Evolutionary conservation across 2,888 invertebrate genomes (phyloP).

Genomic region (Amphipyra tragopoginis): DNA sequence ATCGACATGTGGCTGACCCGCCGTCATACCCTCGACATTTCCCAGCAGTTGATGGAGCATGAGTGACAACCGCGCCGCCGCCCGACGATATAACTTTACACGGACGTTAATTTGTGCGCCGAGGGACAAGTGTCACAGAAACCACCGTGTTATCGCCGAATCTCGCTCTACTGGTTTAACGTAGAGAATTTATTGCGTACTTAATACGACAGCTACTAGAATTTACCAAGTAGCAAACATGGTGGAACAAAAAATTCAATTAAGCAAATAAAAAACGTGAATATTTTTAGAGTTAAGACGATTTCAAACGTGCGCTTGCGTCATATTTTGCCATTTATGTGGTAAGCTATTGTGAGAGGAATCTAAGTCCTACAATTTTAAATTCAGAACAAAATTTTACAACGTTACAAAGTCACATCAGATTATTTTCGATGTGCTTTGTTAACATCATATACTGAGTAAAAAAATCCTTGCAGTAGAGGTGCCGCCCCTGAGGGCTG

Average conservation of each 20-base stretch:
- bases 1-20: conserved; percentile 87
- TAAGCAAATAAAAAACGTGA: conserved; percentile 62
- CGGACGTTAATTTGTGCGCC: conserved; percentile 85
- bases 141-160: conserved; percentile 78
- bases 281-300: conserved; percentile 66
- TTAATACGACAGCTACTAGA: conserved; percentile 85
- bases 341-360: conserved; percentile 32
- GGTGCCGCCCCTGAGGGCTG: conserved; percentile 80
- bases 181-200: conserved; percentile 79
- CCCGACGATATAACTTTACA: conserved; percentile 85
- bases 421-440: conserved; percentile 79
- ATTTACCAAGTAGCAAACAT: conserved; percentile 72
- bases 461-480: conserved; percentile 80
- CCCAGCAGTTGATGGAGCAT: conserved; percentile 89
- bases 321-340: conserved; percentile 61
- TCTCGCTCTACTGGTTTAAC: conserved; percentile 80
- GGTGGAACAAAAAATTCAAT: conserved; percentile 69
- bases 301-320: conserved; percentile 59
- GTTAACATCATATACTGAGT: conserved; percentile 79
- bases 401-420: conserved; percentile 81
- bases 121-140: conserved; percentile 79
- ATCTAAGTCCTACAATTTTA: conserved; percentile 32
- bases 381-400: conserved; percentile 41
- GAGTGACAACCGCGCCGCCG: conserved; percentile 84
- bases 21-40: conserved; percentile 85